Conservation (phyloP, 53 echinoderm and acorn worm genomes). For the Zoroaster sp. region DNA sequence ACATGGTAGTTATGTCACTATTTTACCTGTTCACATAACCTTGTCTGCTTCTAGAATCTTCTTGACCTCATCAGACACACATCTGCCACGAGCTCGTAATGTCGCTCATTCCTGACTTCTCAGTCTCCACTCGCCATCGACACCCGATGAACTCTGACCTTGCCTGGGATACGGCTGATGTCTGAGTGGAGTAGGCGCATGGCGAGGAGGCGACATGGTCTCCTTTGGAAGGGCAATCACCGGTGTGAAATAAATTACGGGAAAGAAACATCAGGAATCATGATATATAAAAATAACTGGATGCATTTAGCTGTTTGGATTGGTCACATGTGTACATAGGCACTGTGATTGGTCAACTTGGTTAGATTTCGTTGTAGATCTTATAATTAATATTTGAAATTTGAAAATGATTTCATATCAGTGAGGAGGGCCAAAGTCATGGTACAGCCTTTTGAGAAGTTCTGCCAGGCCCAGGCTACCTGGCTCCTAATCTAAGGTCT, state of each 20-base stretch:
- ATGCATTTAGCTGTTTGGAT: no score
- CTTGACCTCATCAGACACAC: constrained; percentile 89
- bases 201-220: constrained; percentile 74
- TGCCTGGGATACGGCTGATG: constrained; percentile 74
- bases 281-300: background rate
- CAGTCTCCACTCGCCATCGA: constrained; percentile 33
- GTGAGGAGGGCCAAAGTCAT: no score
- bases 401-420: no score
- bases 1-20: no score
- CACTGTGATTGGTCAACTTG: no score
- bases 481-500: no score
- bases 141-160: background rate
- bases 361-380: no score
- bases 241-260: background rate
- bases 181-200: constrained; percentile 64
- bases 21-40: constrained; percentile 66
- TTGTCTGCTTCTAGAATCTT: constrained; percentile 63
- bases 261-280: background rate
- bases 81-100: constrained; percentile 95
- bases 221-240: constrained; percentile 21
- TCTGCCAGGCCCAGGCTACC: no score
- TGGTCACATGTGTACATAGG: no score
- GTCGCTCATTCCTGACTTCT: constrained; percentile 79
- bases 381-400: no score
- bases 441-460: no score